phyloP scores from a whole-genome alignment of 2,113 vertebrate genomes.

The Myotis brandtii region DNA sequence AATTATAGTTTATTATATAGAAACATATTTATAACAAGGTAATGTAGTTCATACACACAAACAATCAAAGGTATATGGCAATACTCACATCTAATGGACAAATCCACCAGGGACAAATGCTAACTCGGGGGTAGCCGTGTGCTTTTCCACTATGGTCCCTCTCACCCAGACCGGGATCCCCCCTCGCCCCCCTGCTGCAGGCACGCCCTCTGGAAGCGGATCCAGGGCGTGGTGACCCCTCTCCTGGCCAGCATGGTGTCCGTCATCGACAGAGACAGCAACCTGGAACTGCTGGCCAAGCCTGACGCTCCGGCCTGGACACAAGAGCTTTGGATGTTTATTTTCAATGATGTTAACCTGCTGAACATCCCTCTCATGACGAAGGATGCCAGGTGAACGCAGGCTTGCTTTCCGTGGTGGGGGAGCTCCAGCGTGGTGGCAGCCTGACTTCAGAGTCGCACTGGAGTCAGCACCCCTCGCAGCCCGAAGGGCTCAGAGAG shows the following conservation, averaged over 20 bases:
- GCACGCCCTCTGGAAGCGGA: slow-evolving; percentile 94
- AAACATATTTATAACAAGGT: neutral
- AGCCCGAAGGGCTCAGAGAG: too few species aligned
- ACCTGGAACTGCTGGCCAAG: slow-evolving; percentile 91
- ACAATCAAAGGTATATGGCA: too few species aligned
- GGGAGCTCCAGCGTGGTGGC: rapidly evolving
- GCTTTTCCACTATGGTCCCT: rapidly evolving
- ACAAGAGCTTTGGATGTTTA: slow-evolving; percentile 93
- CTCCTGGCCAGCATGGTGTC: slow-evolving; percentile 93
- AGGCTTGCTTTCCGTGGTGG: too few species aligned
- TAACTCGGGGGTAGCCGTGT: rapidly evolving
- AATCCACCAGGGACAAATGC: too few species aligned
- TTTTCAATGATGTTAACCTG: slow-evolving; percentile 91
- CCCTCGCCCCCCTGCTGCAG: slow-evolving; percentile 80
- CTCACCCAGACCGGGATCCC: too few species aligned
- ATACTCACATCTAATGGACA: neutral
- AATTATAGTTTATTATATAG: too few species aligned
- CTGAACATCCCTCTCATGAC: slow-evolving; percentile 87
- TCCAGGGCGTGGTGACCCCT: slow-evolving; percentile 91
- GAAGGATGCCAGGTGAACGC: slow-evolving; percentile 83
- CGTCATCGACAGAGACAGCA: slow-evolving; percentile 92
- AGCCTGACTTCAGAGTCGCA: neutral
- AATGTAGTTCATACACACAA: too few species aligned
- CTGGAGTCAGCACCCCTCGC: too few species aligned
- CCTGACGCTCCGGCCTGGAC: slow-evolving; percentile 78